Evolutionary conservation across 2,888 invertebrate species (phyloP), one percentile per base, ranked within the genome.

Genomic region (Drosophila prostipennis): DNA sequence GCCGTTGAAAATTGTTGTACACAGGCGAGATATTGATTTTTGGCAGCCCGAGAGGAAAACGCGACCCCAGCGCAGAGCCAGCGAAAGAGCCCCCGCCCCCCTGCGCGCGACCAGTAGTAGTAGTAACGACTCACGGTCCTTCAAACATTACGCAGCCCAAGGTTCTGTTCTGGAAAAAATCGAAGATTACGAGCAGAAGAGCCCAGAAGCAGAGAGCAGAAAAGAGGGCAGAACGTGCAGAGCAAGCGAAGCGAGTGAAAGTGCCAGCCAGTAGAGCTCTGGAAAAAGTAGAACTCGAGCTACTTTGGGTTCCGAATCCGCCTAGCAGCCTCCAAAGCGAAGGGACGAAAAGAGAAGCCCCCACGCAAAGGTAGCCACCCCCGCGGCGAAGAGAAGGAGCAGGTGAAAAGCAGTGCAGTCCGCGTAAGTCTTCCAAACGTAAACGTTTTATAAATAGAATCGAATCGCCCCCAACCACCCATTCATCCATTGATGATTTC

Each of bases 101-200:
- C 69, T 52, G 77, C 72, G 77, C 72, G 81, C 78, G 85, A 82
- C 83, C 68, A 51, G 81, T 81, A 82, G 86, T 77, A 82, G 80
- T 82, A 85, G 81, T 85, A 85, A 85, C 86, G 81, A 57, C 52
- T 52, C 45, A 59, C 83, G 82, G 81, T 85, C 81, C 86, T 82
- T 86, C 82, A 83, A 79, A 74, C 78, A 83, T 77, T 82, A 85
- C 81, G 81, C 86, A 85, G 83, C 56, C 80, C 80, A 82, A 82
- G 81, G 83, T 56, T 55, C 58, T 70, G 83, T 56, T 55, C 58
- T 63, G 55, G 58, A 55, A 58, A 70, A 63, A 54, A 60, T 34
- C 57, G 73, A 75, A 48, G 53, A 53, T 61, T 52, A 26, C 49
- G 67, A 45, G 43, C 49, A 45, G 64, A 63, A 51, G 64, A 67